Percentiles rank a stretch among this genome's conserved stretches.
Evolutionary conservation across 1,140 invertebrate genomes (phyloP).

Genomic region (Eubasilissa regina): DNA sequence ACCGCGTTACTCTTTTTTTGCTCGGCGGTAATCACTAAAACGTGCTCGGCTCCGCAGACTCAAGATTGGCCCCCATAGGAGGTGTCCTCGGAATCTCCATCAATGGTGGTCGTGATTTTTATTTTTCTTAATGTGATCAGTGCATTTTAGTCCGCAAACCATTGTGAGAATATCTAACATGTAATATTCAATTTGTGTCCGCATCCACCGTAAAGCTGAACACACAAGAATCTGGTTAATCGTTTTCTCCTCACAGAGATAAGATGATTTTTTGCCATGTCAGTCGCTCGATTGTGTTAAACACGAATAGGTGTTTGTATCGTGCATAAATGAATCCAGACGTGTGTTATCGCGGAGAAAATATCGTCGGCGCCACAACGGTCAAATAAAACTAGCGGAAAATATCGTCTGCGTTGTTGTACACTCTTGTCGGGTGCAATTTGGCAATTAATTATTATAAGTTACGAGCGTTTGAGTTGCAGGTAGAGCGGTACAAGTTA

Average conservation of each 20-base stretch:
- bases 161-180: too few relatives aligned
- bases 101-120: background rate
- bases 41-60: slow-evolving; percentile 9
- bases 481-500: too few relatives aligned
- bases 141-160: too few relatives aligned
- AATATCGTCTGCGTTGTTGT: too few relatives aligned
- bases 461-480: too few relatives aligned
- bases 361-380: background rate
- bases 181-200: background rate
- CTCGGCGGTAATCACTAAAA: background rate
- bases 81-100: background rate
- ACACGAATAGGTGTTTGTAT: background rate
- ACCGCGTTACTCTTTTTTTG: slow-evolving; percentile 7
- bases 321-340: background rate
- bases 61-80: background rate
- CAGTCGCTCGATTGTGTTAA: slow-evolving; percentile 22
- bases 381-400: background rate
- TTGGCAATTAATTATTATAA: too few relatives aligned
- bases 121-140: too few relatives aligned
- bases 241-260: background rate
- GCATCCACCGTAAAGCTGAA: background rate
- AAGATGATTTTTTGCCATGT: background rate
- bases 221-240: slow-evolving; percentile 9
- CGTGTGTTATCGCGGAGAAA: background rate
- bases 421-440: too few relatives aligned